Percentiles rank a stretch among this genome's conserved stretches.
Conservation (phyloP, 53 echinoderm and acorn worm genomes). For the Antedon mediterranea region DNA sequence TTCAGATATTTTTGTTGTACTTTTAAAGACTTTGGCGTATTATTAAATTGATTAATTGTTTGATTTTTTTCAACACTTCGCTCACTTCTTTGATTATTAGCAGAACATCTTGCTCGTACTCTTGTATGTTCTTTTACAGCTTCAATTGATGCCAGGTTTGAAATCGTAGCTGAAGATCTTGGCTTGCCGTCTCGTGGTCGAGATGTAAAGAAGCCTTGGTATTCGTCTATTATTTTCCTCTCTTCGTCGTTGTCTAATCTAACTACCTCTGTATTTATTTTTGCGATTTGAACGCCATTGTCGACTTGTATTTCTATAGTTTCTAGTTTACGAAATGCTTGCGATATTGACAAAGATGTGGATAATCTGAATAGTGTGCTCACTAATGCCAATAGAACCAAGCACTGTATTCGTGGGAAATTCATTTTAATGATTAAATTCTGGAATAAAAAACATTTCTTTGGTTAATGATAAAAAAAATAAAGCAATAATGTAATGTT, state of each 20-base stretch:
- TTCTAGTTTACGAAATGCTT: not conserved
- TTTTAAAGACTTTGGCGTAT: not conserved
- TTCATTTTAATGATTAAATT: no score
- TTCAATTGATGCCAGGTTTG: not conserved
- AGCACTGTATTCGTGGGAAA: no score
- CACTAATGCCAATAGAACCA: not conserved
- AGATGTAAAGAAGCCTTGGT: constrained; percentile 40
- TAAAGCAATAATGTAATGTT: no score
- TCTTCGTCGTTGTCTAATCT: constrained; percentile 36
- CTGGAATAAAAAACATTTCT: no score
- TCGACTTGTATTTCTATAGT: not conserved
- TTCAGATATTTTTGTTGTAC: not conserved
- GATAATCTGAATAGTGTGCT: not conserved
- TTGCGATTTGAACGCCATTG: not conserved
- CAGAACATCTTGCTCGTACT: not conserved
- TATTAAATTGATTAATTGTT: not conserved
- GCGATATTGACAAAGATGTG: not conserved
- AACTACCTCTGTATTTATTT: constrained; percentile 16
- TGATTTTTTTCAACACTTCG: not conserved
- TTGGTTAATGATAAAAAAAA: no score
- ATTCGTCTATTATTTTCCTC: constrained; percentile 32
- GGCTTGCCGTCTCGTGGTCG: not conserved
- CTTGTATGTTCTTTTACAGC: not conserved
- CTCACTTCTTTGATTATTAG: not conserved
- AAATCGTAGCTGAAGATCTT: not conserved